Percentiles rank a stretch among this genome's conserved stretches.
Conservation (phyloP, 2,797 vertebrate genomes). For the Molothrus aeneus region DNA sequence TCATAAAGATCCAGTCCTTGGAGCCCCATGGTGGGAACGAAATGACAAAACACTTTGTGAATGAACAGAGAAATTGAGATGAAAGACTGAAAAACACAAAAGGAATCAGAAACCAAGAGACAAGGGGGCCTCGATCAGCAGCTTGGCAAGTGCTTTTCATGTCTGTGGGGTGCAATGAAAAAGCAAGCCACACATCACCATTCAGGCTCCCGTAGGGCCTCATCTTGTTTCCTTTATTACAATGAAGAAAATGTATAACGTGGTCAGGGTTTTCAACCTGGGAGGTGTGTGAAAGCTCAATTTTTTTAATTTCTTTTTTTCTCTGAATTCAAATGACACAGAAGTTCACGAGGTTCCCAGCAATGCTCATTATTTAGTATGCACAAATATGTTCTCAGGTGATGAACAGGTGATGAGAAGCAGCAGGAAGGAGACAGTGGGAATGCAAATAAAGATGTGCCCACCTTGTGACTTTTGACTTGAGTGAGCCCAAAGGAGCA, state of each 20-base stretch:
- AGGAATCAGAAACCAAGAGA: background rate
- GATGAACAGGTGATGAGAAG: background rate
- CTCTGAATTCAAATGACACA: conserved; percentile 21
- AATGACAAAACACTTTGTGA: background rate
- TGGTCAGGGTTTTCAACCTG: background rate
- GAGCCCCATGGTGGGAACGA: background rate
- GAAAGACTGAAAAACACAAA: background rate
- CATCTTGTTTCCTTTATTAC: background rate
- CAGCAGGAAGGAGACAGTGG: conserved; percentile 29
- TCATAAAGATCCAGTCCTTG: background rate
- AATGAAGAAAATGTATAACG: background rate
- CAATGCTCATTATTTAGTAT: background rate
- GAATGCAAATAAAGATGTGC: conserved; percentile 33
- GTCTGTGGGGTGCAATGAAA: background rate
- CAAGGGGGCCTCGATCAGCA: background rate
- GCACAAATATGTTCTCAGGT: conserved; percentile 20
- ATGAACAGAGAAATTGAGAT: background rate
- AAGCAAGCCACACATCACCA: background rate
- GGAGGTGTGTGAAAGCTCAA: background rate
- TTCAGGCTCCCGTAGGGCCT: background rate
- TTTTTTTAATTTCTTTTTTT: background rate
- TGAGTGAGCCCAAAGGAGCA: background rate
- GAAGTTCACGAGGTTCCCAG: conserved; percentile 31
- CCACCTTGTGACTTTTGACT: background rate
- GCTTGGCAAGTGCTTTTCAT: background rate